Evolutionary conservation across 2,113 vertebrate genomes (phyloP), one percentile per base, ranked within the genome.

Genomic region (Entomyzon cyanotis): DNA sequence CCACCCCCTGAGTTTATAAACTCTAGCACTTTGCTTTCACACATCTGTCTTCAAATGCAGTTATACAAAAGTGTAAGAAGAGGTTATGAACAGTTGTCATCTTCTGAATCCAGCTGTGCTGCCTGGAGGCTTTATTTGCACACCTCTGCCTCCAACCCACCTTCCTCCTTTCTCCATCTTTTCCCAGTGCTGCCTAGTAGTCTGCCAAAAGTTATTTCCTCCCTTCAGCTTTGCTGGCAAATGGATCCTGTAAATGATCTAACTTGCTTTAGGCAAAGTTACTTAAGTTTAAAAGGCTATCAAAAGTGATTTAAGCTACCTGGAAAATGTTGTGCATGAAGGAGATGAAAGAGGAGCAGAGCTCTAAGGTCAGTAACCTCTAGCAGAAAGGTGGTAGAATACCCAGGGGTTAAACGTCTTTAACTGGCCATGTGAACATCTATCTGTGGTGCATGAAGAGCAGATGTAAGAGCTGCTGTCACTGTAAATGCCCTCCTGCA

Each of bases 231-330:
- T 82, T 82, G 60, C 81, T 82, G 87, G 81, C 44, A 91, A 75
- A 75, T 75, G 69, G 47, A 49, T 84, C 47, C 52, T 74, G 30
- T 94, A 95, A 95, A 90, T 74, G 68, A 50, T 81, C 27, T 87
- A 28, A 74, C 78, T 94, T 90, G 76, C 95, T 96, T 80, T 92
- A 86, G 86, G 80, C 83, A 47, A 88, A 86, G 83, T 77, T 94
- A 92, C 63, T 93, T 89, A 92, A 92, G 46, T 77, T 95, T 90
- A 84, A 96, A 94, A 90, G 85, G 53, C 90, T 80, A 88, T 90
- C 65, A 80, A 50, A 96, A 85, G 79, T 77, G 47, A 88, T 86
- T 86, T 94, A 80, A 94, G 56, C 78, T 93, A 73, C 58, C 41
- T 85, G 37, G 30, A 90, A 88, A 80, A 67, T 59, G 67, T 87